These are phyloP conservation scores for Loxodonta africana DNA, from an alignment of 2,113 vertebrate genomes.

Conservation along the genomic window DNA sequence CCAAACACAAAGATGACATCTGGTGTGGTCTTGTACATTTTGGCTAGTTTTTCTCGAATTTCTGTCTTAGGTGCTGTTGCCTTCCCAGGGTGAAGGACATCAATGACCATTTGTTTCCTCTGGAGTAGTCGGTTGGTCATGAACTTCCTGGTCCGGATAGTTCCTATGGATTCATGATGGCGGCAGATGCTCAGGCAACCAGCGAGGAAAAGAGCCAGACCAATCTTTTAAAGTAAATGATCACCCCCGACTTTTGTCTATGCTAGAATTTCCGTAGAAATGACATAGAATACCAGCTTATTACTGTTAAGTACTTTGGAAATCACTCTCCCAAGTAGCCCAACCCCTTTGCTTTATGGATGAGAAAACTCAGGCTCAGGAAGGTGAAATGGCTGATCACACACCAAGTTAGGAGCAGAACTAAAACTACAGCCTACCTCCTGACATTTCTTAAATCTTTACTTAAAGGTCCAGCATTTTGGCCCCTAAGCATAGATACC, in stretches of 20 bases:
- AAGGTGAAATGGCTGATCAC: background rate
- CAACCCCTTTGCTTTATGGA: background rate
- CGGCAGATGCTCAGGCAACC: too few species aligned
- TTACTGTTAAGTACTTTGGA: background rate
- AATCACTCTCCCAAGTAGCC: background rate
- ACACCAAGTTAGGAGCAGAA: background rate
- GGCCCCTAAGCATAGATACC: background rate
- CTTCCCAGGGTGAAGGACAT: too few species aligned
- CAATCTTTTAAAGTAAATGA: slow-evolving; percentile 42
- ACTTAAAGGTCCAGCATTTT: background rate
- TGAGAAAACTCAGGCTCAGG: background rate
- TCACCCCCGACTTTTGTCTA: background rate
- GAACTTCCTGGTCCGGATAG: too few species aligned
- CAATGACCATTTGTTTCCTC: too few species aligned
- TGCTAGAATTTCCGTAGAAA: background rate
- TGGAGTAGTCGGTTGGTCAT: too few species aligned
- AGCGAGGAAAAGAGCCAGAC: background rate
- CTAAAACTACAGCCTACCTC: background rate
- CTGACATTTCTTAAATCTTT: background rate
- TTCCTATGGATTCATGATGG: too few species aligned
- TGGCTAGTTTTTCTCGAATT: too few species aligned
- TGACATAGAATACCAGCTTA: background rate
- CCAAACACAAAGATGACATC: too few species aligned
- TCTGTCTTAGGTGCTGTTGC: too few species aligned
- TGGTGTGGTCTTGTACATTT: too few species aligned